Conservation (phyloP, 2,888 invertebrate genomes). For the Ophonus ardosiacus region DNA sequence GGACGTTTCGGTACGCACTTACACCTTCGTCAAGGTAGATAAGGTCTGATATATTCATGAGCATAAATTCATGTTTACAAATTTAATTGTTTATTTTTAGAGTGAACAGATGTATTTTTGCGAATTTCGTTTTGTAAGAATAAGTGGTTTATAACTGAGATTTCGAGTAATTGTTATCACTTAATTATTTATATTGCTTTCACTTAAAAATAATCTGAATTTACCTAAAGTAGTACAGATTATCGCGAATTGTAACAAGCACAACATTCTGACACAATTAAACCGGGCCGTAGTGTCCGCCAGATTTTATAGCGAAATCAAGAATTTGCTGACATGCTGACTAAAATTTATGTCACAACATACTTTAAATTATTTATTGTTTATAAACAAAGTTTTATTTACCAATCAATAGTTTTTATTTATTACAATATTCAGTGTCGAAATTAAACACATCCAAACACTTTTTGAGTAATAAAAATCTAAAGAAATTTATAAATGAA, state of each 20-base stretch:
- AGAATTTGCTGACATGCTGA: slow-evolving; percentile 44
- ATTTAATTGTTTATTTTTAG: no score
- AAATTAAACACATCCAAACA: slow-evolving; percentile 32
- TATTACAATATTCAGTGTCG: slow-evolving; percentile 38
- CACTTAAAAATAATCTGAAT: background rate
- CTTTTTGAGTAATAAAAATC: slow-evolving; percentile 20
- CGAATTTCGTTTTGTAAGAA: no score
- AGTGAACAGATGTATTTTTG: no score
- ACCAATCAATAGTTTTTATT: slow-evolving; percentile 25
- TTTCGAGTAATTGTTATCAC: no score
- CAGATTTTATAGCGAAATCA: slow-evolving; percentile 28
- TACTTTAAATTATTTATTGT: slow-evolving; percentile 38
- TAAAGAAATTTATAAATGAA: slow-evolving; percentile 3
- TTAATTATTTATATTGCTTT: background rate
- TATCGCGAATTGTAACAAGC: slow-evolving; percentile 3
- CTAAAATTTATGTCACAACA: slow-evolving; percentile 32
- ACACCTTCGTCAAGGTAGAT: no score
- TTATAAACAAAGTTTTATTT: slow-evolving; percentile 33
- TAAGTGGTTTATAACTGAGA: no score
- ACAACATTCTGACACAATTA: slow-evolving; percentile 18
- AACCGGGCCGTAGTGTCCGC: background rate
- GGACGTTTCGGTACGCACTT: no score
- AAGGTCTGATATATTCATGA: no score
- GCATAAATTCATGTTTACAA: no score
- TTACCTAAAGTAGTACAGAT: slow-evolving; percentile 32